These are phyloP conservation scores for Aphelinus atriplicis DNA, from an alignment of 1,140 invertebrate genomes.

Conservation along the genomic window DNA sequence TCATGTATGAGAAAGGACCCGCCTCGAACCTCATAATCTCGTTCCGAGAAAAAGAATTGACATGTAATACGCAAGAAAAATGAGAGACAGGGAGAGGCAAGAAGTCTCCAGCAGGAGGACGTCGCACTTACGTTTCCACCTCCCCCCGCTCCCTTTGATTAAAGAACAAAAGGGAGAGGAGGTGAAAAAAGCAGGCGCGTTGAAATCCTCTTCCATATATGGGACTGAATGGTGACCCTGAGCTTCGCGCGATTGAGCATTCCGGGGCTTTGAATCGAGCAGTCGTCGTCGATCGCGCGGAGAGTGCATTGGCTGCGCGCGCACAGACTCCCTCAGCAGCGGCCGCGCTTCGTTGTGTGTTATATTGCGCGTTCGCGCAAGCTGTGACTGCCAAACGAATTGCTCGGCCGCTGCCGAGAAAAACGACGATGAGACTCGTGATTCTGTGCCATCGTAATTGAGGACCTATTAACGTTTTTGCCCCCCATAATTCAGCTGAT, in stretches of 20 bases:
- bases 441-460: slow-evolving; percentile 18
- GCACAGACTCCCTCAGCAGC: background rate
- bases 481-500: slow-evolving; percentile 22
- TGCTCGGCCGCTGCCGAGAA: background rate
- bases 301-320: no score
- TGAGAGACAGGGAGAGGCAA: no score
- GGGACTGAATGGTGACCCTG: slow-evolving; percentile 37
- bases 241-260: slow-evolving; percentile 39
- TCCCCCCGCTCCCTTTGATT: background rate
- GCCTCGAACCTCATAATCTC: background rate
- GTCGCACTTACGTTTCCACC: slow-evolving; percentile 7
- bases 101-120: background rate
- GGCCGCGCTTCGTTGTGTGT: background rate
- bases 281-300: background rate
- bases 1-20: background rate
- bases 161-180: slow-evolving; percentile 29
- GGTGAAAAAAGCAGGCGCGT: slow-evolving; percentile 24
- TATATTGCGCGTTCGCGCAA: background rate
- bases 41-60: slow-evolving; percentile 3
- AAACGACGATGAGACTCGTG: slow-evolving; percentile 13
- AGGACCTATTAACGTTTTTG: slow-evolving; percentile 25
- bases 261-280: slow-evolving; percentile 49
- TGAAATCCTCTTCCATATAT: slow-evolving; percentile 40
- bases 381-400: slow-evolving; percentile 12
- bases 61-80: background rate